Evolutionary conservation across 1,140 invertebrate species (phyloP).

Genomic region (Rhagoletis zephyria): DNA sequence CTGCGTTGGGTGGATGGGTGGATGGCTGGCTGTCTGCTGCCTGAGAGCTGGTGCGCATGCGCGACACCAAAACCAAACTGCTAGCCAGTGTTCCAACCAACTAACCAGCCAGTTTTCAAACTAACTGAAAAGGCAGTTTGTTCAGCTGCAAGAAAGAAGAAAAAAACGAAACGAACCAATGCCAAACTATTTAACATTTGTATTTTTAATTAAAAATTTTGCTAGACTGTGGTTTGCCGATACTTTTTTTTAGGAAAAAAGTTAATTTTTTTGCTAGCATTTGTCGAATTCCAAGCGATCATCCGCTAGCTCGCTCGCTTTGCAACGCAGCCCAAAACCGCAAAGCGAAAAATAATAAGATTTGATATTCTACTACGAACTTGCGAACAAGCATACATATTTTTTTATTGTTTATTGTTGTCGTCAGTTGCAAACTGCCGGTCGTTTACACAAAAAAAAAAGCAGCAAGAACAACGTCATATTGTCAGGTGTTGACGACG

Average conservation of each 20-base stretch:
- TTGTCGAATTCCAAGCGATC: background rate
- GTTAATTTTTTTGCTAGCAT: background rate
- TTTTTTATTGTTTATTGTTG: too few relatives aligned
- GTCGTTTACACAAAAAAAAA: too few relatives aligned
- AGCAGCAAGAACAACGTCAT: too few relatives aligned
- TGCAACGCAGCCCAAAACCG: constrained; percentile 30
- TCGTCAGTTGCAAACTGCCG: background rate
- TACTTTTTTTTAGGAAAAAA: background rate
- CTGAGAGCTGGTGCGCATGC: constrained; percentile 34
- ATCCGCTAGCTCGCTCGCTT: background rate
- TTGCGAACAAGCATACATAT: background rate
- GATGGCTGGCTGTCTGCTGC: too few relatives aligned
- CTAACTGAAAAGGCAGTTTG: background rate
- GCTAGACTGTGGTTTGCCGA: too few relatives aligned
- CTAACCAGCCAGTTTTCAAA: background rate
- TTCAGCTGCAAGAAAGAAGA: background rate
- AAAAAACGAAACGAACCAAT: background rate
- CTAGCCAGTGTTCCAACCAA: too few relatives aligned
- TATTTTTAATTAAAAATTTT: constrained; percentile 31
- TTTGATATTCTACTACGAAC: constrained; percentile 8
- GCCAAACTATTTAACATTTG: background rate
- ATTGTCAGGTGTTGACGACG: background rate
- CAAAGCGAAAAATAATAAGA: constrained; percentile 45
- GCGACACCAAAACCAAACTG: background rate
- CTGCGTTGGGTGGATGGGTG: constrained; percentile 22